These are phyloP conservation scores for Meteorus sp. DNA, from an alignment of 1,140 invertebrate genomes.

Conservation along the genomic window DNA sequence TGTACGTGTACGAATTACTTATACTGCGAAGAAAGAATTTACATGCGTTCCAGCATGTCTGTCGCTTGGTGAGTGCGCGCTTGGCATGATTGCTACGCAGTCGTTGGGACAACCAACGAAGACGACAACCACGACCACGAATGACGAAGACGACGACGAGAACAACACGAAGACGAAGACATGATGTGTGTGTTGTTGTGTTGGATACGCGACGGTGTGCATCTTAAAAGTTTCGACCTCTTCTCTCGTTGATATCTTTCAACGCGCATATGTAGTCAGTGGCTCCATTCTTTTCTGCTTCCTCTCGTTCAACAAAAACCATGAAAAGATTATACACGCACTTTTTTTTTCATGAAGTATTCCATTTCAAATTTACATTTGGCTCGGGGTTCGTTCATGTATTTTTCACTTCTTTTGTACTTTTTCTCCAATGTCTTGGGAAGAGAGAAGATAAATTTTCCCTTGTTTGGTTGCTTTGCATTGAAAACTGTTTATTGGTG, in stretches of 20 bases:
- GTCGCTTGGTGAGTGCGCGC: slow-evolving; percentile 15
- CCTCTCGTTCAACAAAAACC: neutral
- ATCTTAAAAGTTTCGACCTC: slow-evolving; percentile 32
- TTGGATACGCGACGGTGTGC: slow-evolving; percentile 32
- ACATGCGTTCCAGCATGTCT: slow-evolving; percentile 33
- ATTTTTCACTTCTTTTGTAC: too few relatives aligned
- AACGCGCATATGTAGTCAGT: neutral
- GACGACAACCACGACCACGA: too few relatives aligned
- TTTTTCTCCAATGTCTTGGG: too few relatives aligned
- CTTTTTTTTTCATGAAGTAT: neutral
- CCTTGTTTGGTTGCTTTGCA: neutral
- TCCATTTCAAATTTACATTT: too few relatives aligned
- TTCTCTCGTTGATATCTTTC: slow-evolving; percentile 22
- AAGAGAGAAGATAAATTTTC: too few relatives aligned
- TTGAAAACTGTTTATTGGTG: neutral
- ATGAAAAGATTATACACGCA: neutral
- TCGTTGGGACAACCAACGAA: slow-evolving; percentile 19
- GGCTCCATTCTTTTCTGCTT: neutral
- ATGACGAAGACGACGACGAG: too few relatives aligned
- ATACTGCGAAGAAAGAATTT: slow-evolving; percentile 28
- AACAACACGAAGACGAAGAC: neutral
- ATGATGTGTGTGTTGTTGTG: slow-evolving; percentile 26
- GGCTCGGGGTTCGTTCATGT: too few relatives aligned
- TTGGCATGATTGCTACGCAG: slow-evolving; percentile 33
- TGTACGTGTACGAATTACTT: slow-evolving; percentile 4